phyloP scores from a whole-genome alignment of 1,140 invertebrate genomes.

The Neomicropteryx cornuta region DNA sequence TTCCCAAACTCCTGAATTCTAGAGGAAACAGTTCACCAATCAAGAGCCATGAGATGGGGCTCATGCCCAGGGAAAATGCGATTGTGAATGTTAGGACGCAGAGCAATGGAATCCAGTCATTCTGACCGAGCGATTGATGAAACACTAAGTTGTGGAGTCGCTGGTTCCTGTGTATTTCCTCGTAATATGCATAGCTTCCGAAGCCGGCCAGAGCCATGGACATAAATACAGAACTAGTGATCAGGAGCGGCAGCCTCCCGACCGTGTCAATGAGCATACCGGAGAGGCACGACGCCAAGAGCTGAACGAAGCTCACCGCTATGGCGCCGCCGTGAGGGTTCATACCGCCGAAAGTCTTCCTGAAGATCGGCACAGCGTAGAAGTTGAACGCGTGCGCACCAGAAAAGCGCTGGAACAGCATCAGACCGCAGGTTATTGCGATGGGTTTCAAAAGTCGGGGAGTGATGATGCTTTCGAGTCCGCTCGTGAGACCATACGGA shows the following conservation, averaged over 20 bases:
- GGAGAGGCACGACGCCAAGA: constrained; percentile 67
- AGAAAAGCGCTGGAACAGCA: constrained; percentile 79
- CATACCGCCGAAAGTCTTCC: constrained; percentile 67
- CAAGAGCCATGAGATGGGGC: constrained; percentile 82
- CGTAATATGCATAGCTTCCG: constrained; percentile 69
- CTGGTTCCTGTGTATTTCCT: constrained; percentile 45
- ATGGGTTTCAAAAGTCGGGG: constrained; percentile 50
- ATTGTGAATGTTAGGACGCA: constrained; percentile 76
- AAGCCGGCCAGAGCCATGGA: constrained; percentile 70
- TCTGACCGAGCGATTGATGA: constrained; percentile 38
- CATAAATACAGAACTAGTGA: constrained; percentile 73
- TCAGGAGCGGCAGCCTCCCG: constrained; percentile 67
- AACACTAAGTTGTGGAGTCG: constrained; percentile 36
- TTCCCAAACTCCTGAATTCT: constrained; percentile 74
- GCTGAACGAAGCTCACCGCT: constrained; percentile 69
- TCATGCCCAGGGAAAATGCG: constrained; percentile 81
- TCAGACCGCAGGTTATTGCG: constrained; percentile 69
- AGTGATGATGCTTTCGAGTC: constrained; percentile 32
- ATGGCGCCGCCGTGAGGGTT: constrained; percentile 78
- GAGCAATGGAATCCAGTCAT: constrained; percentile 73
- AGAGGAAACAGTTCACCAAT: constrained; percentile 85
- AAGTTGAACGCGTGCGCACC: constrained; percentile 78
- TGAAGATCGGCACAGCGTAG: constrained; percentile 74
- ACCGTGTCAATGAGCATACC: constrained; percentile 72
- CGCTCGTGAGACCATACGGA: constrained; percentile 27